These are phyloP conservation scores for Osedax fenrisi DNA, from an alignment of 2,888 invertebrate genomes.

Conservation along the genomic window DNA sequence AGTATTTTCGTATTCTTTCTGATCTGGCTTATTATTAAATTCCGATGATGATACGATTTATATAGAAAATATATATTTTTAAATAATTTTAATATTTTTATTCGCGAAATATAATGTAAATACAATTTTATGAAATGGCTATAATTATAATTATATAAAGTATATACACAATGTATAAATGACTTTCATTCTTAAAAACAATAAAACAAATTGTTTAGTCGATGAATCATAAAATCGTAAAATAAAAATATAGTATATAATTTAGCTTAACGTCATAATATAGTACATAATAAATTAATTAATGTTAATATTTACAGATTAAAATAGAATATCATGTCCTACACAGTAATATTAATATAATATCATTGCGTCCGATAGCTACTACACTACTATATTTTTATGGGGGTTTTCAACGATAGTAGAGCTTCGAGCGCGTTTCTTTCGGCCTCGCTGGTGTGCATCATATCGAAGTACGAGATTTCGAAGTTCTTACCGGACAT, in stretches of 20 bases:
- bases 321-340: too few relatives aligned
- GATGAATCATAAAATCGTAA: background rate
- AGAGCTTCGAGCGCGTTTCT: background rate
- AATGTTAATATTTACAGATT: too few relatives aligned
- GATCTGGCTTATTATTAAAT: background rate
- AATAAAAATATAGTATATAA: too few relatives aligned
- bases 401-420: background rate
- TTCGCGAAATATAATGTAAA: background rate
- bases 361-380: too few relatives aligned
- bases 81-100: background rate
- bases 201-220: background rate
- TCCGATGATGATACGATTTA: background rate
- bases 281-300: background rate
- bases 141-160: background rate
- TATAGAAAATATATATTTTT: background rate
- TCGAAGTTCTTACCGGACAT: background rate
- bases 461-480: background rate
- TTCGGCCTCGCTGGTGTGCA: background rate
- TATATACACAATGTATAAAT: background rate
- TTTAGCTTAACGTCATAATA: too few relatives aligned
- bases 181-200: background rate
- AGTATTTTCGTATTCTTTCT: background rate
- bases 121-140: too few relatives aligned
- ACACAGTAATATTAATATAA: too few relatives aligned
- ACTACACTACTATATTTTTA: background rate